phyloP scores from a whole-genome alignment of 2,113 vertebrate species.

The Chroicocephalus ridibundus region DNA sequence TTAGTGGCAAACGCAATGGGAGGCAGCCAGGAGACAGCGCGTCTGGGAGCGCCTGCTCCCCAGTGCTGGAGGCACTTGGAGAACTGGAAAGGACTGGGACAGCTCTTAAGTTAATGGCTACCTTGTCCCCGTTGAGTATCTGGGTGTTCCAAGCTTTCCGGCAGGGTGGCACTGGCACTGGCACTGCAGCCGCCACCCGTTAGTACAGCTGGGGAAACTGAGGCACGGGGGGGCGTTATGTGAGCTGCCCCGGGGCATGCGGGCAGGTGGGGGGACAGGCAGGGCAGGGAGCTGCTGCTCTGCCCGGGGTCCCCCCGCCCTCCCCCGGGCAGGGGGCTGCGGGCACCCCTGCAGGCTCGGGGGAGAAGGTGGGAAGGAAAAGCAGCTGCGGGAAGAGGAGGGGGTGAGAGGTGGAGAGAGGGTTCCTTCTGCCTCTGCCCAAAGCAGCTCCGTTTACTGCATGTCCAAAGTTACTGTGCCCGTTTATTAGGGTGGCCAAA shows the following conservation, averaged over 20 bases:
- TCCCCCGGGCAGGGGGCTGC: no score
- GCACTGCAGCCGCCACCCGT: background rate
- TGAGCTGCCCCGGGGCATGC: accelerated
- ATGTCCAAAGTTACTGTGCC: background rate
- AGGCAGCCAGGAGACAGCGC: background rate
- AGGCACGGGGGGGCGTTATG: background rate
- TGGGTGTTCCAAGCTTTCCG: background rate
- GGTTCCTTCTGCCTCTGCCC: background rate
- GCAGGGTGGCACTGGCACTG: background rate
- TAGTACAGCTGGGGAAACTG: constrained; percentile 10
- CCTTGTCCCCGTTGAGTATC: background rate
- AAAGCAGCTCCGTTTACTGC: background rate
- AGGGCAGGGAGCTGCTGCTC: background rate
- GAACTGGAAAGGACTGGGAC: background rate
- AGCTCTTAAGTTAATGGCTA: background rate
- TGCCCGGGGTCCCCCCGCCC: accelerated
- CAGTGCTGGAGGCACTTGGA: background rate
- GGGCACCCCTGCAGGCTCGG: background rate
- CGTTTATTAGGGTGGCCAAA: background rate
- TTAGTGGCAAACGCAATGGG: background rate
- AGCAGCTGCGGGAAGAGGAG: background rate
- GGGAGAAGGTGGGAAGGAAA: background rate
- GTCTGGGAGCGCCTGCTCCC: background rate
- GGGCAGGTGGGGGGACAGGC: background rate
- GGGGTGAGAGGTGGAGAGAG: background rate